Percentiles rank a stretch among this genome's conserved stretches.
Conservation (phyloP, 2,888 invertebrate species). For the Nemapogon koenigi region DNA sequence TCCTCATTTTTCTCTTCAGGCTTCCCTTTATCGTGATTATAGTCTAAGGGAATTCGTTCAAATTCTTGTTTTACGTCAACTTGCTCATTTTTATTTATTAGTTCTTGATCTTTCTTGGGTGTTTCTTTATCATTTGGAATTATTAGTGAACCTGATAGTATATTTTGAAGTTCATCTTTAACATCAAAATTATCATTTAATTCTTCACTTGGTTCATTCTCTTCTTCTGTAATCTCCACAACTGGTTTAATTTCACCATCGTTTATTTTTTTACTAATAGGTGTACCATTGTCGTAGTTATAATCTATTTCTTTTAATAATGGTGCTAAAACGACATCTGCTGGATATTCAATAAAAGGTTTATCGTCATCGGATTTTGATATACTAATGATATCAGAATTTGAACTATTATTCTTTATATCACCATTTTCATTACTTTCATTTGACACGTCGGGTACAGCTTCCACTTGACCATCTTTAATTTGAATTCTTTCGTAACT, state of each 20-base stretch:
- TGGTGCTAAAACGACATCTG: conserved; percentile 10
- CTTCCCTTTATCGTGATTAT: conserved; percentile 35
- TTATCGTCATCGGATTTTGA: neutral
- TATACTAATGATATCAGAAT: neutral
- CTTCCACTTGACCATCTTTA: conserved; percentile 28
- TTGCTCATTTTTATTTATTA: conserved; percentile 13
- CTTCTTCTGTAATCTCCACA: conserved; percentile 40
- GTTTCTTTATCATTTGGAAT: neutral
- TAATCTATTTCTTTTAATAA: too few relatives aligned
- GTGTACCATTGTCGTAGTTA: too few relatives aligned
- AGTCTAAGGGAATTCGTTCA: conserved; percentile 52
- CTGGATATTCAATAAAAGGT: conserved; percentile 2
- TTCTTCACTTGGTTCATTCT: conserved; percentile 25
- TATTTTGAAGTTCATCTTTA: neutral
- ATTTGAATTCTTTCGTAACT: conserved; percentile 33
- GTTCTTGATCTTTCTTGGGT: conserved; percentile 2
- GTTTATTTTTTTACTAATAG: too few relatives aligned
- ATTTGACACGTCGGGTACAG: conserved; percentile 23
- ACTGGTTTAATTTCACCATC: conserved; percentile 49
- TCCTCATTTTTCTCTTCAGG: conserved; percentile 19
- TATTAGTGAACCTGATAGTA: neutral
- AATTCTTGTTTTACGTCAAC: conserved; percentile 47
- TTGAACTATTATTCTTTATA: too few relatives aligned
- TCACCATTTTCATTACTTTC: conserved; percentile 22
- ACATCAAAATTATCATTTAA: neutral